phyloP scores from a whole-genome alignment of 2,888 invertebrate species.

The Aradus depressus region DNA sequence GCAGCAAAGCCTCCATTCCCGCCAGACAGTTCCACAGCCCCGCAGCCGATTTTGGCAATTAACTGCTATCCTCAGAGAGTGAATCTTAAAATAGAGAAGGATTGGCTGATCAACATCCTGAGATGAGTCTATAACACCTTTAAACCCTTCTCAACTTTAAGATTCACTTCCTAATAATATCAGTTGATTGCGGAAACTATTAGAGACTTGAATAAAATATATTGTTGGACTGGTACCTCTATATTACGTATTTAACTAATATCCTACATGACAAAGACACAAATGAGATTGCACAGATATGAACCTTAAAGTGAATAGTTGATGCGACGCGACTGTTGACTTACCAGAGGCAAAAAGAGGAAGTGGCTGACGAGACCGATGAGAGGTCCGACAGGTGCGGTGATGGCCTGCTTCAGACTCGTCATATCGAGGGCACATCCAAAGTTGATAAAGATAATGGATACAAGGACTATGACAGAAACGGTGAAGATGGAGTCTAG shows the following conservation, averaged over 20 bases:
- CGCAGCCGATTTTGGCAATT: no score
- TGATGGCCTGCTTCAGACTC: conserved; percentile 52
- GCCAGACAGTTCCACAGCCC: no score
- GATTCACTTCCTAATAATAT: no score
- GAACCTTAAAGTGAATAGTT: background rate
- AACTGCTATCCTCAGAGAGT: no score
- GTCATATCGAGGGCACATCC: conserved; percentile 76
- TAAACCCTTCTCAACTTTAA: no score
- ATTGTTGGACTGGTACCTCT: conserved; percentile 3
- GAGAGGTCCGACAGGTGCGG: conserved; percentile 60
- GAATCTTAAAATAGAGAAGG: no score
- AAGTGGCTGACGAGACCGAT: conserved; percentile 73
- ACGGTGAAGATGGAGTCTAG: conserved; percentile 64
- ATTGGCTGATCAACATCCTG: no score
- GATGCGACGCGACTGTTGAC: background rate
- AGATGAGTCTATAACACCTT: no score
- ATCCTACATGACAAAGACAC: background rate
- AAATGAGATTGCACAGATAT: background rate
- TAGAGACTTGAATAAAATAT: background rate
- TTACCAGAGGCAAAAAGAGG: conserved; percentile 72
- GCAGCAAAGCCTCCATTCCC: no score
- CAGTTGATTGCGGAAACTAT: background rate
- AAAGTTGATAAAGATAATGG: conserved; percentile 78
- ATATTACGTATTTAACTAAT: background rate
- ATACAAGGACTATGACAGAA: conserved; percentile 62